Evolutionary conservation across 2,113 vertebrate genomes (phyloP).

Genomic region (Tragelaphus imberbis): DNA sequence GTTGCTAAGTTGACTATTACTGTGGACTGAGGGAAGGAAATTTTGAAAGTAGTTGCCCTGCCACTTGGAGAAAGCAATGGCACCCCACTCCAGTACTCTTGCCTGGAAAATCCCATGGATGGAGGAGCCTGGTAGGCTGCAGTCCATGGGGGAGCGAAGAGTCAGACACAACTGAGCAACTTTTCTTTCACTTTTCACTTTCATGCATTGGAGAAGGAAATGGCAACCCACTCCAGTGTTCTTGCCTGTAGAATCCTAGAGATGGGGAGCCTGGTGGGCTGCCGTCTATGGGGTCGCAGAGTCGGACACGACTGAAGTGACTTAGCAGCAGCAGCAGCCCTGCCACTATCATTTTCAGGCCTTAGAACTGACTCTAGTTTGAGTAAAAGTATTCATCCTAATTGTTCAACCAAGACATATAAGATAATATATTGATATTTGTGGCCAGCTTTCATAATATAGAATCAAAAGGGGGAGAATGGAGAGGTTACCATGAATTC

Average conservation of each 20-base stretch:
- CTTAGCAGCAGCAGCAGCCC: neutral
- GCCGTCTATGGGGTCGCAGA: no score
- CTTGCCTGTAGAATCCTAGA: no score
- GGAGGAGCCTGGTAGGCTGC: no score
- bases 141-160: no score
- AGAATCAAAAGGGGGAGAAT: neutral
- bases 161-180: no score
- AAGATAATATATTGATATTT: neutral
- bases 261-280: no score
- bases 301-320: no score
- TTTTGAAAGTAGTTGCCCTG: neutral
- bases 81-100: no score
- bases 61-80: neutral
- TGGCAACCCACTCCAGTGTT: no score
- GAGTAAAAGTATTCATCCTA: neutral
- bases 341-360: neutral
- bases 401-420: neutral
- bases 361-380: neutral
- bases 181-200: no score
- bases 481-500: neutral
- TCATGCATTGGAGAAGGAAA: no score
- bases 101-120: no score
- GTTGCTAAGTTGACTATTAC: neutral
- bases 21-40: neutral
- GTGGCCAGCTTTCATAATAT: neutral